These are phyloP conservation scores for Pristionchus entomophagus DNA, from an alignment of 2,888 invertebrate species.

Conservation along the genomic window DNA sequence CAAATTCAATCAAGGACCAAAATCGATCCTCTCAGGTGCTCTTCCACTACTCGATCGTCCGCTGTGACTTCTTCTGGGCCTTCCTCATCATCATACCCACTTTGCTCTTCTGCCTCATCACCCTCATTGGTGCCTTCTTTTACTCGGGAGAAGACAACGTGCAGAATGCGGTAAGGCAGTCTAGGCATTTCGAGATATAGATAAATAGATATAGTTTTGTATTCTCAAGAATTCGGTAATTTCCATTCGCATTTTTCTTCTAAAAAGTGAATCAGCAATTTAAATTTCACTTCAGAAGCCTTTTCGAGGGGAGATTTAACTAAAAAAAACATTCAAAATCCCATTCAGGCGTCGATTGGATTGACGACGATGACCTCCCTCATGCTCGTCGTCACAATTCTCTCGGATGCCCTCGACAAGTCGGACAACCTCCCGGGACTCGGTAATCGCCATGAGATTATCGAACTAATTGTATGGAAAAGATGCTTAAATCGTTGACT, in stretches of 20 bases:
- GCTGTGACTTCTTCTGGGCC: not conserved
- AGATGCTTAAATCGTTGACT: no score
- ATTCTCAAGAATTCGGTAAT: no score
- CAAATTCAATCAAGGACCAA: no score
- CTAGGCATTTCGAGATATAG: no score
- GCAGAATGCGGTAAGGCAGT: not conserved
- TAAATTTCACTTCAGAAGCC: no score
- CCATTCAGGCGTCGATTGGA: not conserved
- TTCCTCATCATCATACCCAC: conserved; percentile 17
- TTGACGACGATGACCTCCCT: conserved; percentile 1
- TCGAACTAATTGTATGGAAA: no score
- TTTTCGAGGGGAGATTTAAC: no score
- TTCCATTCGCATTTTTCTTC: no score
- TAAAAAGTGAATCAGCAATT: no score
- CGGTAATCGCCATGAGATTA: not conserved
- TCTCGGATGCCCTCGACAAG: not conserved
- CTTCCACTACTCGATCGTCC: not conserved
- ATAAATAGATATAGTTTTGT: no score
- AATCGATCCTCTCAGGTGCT: not conserved
- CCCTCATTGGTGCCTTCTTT: not conserved
- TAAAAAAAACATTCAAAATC: no score
- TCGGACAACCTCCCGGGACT: not conserved
- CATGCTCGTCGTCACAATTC: not conserved
- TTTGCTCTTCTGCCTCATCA: not conserved
- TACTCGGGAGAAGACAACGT: not conserved